Evolutionary conservation across 2,797 vertebrate genomes (phyloP), one percentile per base, ranked within the genome.

Genomic region (Amphiprion clarkii): DNA sequence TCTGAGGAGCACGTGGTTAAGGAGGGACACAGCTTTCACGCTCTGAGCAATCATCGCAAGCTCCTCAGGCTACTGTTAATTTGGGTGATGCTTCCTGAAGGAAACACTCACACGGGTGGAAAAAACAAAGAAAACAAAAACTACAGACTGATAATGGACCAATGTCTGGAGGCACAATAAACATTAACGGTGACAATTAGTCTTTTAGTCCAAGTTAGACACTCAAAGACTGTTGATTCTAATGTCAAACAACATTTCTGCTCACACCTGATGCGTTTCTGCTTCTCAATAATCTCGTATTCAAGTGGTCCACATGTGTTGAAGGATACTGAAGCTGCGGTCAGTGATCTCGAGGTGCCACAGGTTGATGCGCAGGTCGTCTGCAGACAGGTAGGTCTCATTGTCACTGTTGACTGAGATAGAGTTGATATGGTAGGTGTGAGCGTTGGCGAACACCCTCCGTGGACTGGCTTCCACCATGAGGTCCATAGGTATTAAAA

Each of bases 331-430:
- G 89, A 99, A 99, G 95, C 98, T 99, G 83, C 98, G 96, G 94
- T 99, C 97, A 3, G 98, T 99, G 93, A 99, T 99, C 93, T 99
- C 98, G 40, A 99, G 95, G 95, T 99, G 95, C 98, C 98, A 99
- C 62, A 99, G 95, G 94, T 99, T 99, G 94, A 99, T 95, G 87
- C 98, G 94, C 70, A 99, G 95, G 95, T 99, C 98, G n/a, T 99
- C 98, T 29, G 98, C 98, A 0, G 98, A 99, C 90, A 99, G 92
- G 85, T 99, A 99, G 0, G 98, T 99, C 90, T 98, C 98, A 46
- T 99, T 95, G 92, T 99, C 98, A 3, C 98, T 99, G 93, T 99
- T 99, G 89, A 99, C 98, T 14, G 98, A 99, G 95, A 99, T 97
- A 71, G 98, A 99, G 90, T 99, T 99, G 95, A 99, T 98, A 88